Conservation (phyloP, 2,888 invertebrate genomes). For the Scaeva pyrastri region DNA sequence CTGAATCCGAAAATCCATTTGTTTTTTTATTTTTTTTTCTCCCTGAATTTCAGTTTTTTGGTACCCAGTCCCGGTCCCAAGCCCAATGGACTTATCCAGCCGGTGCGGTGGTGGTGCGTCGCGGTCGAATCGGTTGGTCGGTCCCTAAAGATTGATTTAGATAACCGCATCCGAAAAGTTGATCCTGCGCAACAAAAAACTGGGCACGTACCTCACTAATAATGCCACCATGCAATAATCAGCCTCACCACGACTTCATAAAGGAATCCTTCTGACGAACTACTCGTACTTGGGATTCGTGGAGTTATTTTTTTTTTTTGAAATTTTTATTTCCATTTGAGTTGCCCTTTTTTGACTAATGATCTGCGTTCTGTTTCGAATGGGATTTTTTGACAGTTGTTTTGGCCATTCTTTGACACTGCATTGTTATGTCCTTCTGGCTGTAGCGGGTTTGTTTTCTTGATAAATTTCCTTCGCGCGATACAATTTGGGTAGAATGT, state of each 20-base stretch:
- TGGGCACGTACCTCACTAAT: constrained; percentile 75
- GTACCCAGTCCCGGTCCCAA: no score
- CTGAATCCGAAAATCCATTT: constrained; percentile 71
- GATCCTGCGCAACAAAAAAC: constrained; percentile 75
- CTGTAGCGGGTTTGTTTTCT: constrained; percentile 34
- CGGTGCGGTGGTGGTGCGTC: constrained; percentile 28
- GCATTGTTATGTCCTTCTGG: constrained; percentile 72
- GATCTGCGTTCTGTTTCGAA: constrained; percentile 70
- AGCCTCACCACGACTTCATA: constrained; percentile 42
- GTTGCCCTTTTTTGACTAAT: constrained; percentile 65
- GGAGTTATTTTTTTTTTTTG: constrained; percentile 31
- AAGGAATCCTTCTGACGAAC: constrained; percentile 56
- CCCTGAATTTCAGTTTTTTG: constrained; percentile 11
- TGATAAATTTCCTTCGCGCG: constrained; percentile 67
- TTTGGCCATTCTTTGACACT: constrained; percentile 73
- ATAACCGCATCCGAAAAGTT: constrained; percentile 75
- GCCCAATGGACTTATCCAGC: neutral
- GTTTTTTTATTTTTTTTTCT: constrained; percentile 31
- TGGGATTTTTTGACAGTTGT: constrained; percentile 74
- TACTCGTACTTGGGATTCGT: constrained; percentile 62
- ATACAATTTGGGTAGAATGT: constrained; percentile 60
- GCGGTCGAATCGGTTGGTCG: constrained; percentile 29
- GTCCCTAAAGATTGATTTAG: constrained; percentile 75
- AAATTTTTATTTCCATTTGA: constrained; percentile 24
- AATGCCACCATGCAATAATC: constrained; percentile 75